These are phyloP conservation scores for Portevinia maculata DNA, from an alignment of 2,888 invertebrate genomes.

Conservation along the genomic window DNA sequence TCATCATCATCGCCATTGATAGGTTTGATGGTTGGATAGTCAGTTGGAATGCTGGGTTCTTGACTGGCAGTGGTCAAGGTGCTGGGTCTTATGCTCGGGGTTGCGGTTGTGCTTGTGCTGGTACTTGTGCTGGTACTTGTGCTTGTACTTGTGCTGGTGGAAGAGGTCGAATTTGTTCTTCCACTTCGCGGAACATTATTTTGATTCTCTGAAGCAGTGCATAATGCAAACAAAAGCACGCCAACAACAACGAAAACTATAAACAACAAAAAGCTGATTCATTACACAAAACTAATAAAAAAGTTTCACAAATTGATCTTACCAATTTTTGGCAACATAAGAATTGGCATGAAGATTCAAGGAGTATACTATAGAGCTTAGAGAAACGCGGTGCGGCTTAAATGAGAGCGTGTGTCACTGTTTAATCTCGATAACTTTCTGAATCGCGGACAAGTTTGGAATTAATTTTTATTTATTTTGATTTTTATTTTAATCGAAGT, in stretches of 20 bases:
- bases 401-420: constrained; percentile 23
- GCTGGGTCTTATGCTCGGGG: too few species aligned
- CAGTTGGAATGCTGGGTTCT: not conserved
- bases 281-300: constrained; percentile 2
- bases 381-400: not conserved
- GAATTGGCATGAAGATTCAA: constrained; percentile 21
- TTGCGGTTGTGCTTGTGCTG: too few species aligned
- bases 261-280: constrained; percentile 12
- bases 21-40: constrained; percentile 2
- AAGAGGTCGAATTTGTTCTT: not conserved
- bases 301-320: constrained; percentile 32
- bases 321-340: constrained; percentile 61
- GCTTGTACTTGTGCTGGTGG: not conserved
- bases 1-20: constrained; percentile 77
- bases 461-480: constrained; percentile 8
- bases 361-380: constrained; percentile 1
- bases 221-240: constrained; percentile 32
- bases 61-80: not conserved
- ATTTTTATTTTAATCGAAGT: constrained; percentile 22
- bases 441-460: constrained; percentile 45
- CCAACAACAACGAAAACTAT: constrained; percentile 45
- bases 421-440: constrained; percentile 35
- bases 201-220: constrained; percentile 19
- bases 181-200: not conserved
- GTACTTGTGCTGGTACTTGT: not conserved